phyloP scores from a whole-genome alignment of 2,888 invertebrate genomes.

The Oscheius myriophilus region DNA sequence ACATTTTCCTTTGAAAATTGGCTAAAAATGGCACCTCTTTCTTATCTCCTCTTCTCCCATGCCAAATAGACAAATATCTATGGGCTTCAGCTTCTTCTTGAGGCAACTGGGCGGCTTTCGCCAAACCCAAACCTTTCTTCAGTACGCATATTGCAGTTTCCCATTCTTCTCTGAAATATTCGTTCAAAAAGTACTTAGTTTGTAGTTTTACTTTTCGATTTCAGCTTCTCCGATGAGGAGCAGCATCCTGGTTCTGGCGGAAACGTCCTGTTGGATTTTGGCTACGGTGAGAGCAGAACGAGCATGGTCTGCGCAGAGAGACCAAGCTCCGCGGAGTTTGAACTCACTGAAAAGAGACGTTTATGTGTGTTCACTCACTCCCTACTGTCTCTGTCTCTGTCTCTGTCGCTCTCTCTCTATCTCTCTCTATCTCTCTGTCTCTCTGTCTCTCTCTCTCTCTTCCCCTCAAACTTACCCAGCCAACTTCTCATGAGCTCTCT shows the following conservation, averaged over 20 bases:
- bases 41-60: conserved; percentile 1
- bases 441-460: background rate
- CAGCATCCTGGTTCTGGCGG: conserved; percentile 36
- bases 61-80: background rate
- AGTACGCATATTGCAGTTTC: conserved; percentile 33
- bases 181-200: background rate
- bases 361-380: too few species aligned
- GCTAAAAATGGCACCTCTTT: background rate
- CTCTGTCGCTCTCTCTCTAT: too few species aligned
- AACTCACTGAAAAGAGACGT: conserved; percentile 3
- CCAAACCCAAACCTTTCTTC: conserved; percentile 38
- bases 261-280: conserved; percentile 36
- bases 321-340: conserved; percentile 1
- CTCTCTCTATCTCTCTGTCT: background rate
- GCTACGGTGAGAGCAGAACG: conserved; percentile 37
- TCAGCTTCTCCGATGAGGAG: conserved; percentile 40
- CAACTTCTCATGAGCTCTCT: conserved; percentile 21
- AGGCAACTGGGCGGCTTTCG: conserved; percentile 28
- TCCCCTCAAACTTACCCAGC: conserved; percentile 4
- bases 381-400: too few species aligned
- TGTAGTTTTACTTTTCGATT: conserved; percentile 10
- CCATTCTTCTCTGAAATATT: conserved; percentile 28
- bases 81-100: background rate
- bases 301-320: conserved; percentile 34
- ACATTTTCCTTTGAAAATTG: too few species aligned